These are phyloP conservation scores for Aurelia sp. DNA, from an alignment of 30 jellyfish, hydroid and myxozoan species.

Conservation along the genomic window DNA sequence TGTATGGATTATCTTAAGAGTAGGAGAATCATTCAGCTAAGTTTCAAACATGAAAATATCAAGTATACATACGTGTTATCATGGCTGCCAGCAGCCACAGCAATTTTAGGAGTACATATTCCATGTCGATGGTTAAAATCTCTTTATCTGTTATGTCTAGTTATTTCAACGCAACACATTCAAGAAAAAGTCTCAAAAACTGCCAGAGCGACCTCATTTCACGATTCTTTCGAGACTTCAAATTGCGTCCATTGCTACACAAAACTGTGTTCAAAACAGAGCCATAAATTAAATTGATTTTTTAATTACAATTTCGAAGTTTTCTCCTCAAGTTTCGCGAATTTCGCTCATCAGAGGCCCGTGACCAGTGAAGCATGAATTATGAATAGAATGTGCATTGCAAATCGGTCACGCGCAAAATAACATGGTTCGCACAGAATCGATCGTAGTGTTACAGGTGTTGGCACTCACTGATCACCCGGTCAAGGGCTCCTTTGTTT, in stretches of 20 bases:
- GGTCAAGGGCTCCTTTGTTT: constrained; percentile 65
- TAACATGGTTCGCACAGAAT: constrained; percentile 46
- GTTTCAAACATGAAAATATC: not conserved
- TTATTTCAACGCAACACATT: not conserved
- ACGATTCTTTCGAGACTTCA: not conserved
- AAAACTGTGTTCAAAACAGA: not conserved
- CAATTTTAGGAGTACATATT: not conserved
- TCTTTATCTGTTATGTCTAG: too few species aligned
- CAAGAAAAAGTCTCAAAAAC: not conserved
- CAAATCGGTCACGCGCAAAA: constrained; percentile 67
- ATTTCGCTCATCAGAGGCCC: constrained; percentile 9
- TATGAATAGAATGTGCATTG: constrained; percentile 60
- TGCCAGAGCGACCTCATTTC: not conserved
- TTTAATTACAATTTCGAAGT: not conserved
- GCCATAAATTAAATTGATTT: not conserved
- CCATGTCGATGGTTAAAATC: too few species aligned
- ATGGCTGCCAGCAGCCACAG: constrained; percentile 10
- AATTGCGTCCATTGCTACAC: too few species aligned
- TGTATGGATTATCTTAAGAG: too few species aligned
- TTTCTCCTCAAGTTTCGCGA: not conserved
- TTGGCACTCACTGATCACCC: constrained; percentile 71
- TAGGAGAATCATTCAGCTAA: too few species aligned
- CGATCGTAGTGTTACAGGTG: constrained; percentile 51
- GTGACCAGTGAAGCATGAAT: constrained; percentile 47
- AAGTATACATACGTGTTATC: not conserved